Percentiles rank a stretch among this genome's conserved stretches.
phyloP scores from a whole-genome alignment of 2,797 vertebrate species.

The Xiphorhynchus erythropygius region DNA sequence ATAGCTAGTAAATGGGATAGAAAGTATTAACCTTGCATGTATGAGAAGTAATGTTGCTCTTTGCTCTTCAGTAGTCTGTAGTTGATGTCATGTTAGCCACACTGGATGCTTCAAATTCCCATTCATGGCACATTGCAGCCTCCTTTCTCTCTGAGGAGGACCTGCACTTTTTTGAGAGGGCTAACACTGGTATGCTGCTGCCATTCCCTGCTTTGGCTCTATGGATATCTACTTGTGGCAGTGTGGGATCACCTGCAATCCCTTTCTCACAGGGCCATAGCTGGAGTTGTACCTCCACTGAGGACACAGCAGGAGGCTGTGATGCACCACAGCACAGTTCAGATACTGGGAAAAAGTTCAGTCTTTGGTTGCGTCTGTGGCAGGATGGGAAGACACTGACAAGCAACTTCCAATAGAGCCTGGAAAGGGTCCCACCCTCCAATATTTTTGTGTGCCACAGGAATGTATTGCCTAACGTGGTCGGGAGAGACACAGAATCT shows the following conservation, averaged over 20 bases:
- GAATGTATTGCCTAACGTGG: background rate
- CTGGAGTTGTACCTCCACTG: background rate
- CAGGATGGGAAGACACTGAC: background rate
- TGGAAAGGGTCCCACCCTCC: background rate
- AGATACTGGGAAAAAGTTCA: background rate
- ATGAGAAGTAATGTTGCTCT: background rate
- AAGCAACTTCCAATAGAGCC: background rate
- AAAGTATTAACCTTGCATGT: slow-evolving; percentile 36
- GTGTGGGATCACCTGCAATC: background rate
- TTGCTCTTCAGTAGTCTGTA: background rate
- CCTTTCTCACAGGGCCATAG: accelerated
- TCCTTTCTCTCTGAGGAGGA: background rate
- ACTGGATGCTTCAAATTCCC: background rate
- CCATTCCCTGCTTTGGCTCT: background rate
- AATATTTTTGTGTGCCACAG: accelerated
- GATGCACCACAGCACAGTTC: too few species aligned
- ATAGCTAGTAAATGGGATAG: background rate
- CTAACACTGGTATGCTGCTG: background rate
- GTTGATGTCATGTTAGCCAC: background rate
- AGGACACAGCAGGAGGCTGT: background rate
- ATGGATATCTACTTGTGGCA: background rate
- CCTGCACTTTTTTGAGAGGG: background rate
- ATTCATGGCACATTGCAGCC: accelerated
- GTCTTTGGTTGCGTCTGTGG: background rate
- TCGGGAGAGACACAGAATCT: background rate